These are phyloP conservation scores for Pseudorasbora parva DNA, from an alignment of 2,113 vertebrate genomes.

Conservation along the genomic window DNA sequence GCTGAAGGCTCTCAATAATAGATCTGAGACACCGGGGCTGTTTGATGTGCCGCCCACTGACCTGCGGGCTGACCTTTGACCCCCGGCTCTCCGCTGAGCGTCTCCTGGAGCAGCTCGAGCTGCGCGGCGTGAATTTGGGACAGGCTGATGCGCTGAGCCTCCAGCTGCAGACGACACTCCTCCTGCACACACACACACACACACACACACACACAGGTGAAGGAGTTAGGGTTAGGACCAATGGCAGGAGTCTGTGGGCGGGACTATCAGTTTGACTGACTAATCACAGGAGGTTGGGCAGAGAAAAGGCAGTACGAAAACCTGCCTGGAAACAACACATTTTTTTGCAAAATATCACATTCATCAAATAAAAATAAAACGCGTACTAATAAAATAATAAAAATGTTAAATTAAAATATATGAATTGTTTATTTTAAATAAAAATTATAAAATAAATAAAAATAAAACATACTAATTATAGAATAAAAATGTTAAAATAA, in stretches of 20 bases:
- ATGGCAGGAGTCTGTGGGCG: background rate
- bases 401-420: too few species aligned
- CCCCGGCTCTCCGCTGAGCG: slow-evolving; percentile 71
- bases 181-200: slow-evolving; percentile 68
- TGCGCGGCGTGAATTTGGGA: slow-evolving; percentile 90
- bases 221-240: too few species aligned
- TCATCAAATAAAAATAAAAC: too few species aligned
- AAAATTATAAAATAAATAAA: too few species aligned
- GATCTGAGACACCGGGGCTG: background rate
- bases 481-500: too few species aligned
- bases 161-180: slow-evolving; percentile 88
- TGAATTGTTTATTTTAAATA: too few species aligned
- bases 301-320: background rate
- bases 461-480: too few species aligned
- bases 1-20: slow-evolving; percentile 8
- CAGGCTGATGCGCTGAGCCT: slow-evolving; percentile 90
- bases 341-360: too few species aligned
- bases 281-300: background rate
- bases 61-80: slow-evolving; percentile 72
- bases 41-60: background rate
- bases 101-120: slow-evolving; percentile 82
- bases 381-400: too few species aligned
- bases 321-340: too few species aligned
- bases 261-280: background rate
- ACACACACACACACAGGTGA: slow-evolving; percentile 8